Evolutionary conservation across 2,113 vertebrate species (phyloP).

Genomic region (Lampris megalopsis): DNA sequence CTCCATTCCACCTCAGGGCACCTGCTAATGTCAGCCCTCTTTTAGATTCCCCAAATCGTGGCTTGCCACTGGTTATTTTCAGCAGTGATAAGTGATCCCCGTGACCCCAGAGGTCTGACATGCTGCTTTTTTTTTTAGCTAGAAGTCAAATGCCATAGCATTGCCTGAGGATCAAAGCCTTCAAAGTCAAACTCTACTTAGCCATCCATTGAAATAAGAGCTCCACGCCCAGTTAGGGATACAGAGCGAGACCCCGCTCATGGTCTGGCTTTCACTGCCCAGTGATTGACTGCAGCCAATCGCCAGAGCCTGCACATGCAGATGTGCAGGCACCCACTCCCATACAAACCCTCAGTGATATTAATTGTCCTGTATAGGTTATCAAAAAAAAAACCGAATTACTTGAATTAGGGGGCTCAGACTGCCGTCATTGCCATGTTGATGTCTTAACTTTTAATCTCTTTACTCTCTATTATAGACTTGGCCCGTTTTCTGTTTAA

Average conservation of each 20-base stretch:
- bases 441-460: too few species aligned
- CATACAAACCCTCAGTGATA: neutral
- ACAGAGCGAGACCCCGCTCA: slow-evolving; percentile 68
- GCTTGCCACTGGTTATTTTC: slow-evolving; percentile 86
- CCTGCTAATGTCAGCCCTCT: slow-evolving; percentile 85
- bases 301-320: slow-evolving; percentile 35
- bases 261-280: slow-evolving; percentile 70
- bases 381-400: too few species aligned
- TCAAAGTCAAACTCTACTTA: slow-evolving; percentile 85
- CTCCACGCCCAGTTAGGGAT: slow-evolving; percentile 75
- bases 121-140: slow-evolving; percentile 77
- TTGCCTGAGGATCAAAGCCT: slow-evolving; percentile 84
- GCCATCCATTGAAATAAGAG: slow-evolving; percentile 84
- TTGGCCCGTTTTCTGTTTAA: too few species aligned
- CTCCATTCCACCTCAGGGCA: slow-evolving; percentile 84
- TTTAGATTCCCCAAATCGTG: slow-evolving; percentile 83
- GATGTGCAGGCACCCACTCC: slow-evolving; percentile 13
- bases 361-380: too few species aligned
- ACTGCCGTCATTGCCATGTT: too few species aligned
- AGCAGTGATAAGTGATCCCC: slow-evolving; percentile 82
- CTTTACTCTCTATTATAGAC: too few species aligned
- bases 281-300: slow-evolving; percentile 50
- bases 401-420: too few species aligned
- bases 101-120: slow-evolving; percentile 83
- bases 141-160: slow-evolving; percentile 85